Conservation (phyloP, 2,113 vertebrate species). For the Chionis minor region DNA sequence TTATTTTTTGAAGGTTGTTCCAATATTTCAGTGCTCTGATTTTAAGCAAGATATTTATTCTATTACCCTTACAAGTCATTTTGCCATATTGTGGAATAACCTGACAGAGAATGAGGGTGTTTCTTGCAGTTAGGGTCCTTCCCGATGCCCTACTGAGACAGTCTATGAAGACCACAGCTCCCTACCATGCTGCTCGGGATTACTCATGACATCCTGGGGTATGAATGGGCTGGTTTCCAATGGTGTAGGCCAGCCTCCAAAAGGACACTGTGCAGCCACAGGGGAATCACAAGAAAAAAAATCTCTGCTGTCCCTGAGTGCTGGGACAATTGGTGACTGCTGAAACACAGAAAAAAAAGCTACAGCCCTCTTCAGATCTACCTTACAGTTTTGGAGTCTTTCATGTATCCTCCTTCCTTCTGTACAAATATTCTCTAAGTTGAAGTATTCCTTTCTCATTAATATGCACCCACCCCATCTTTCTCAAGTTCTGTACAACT, state of each 20-base stretch:
- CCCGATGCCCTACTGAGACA: neutral
- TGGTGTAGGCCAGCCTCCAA: neutral
- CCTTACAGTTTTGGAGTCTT: neutral
- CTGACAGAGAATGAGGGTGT: neutral
- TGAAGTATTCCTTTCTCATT: neutral
- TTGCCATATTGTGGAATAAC: neutral
- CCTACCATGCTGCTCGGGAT: neutral
- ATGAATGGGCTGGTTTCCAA: neutral
- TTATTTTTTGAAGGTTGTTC: neutral
- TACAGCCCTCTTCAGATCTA: neutral
- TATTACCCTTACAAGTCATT: neutral
- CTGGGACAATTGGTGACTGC: neutral
- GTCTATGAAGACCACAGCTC: neutral
- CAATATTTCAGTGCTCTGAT: neutral
- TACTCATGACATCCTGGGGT: fast-evolving
- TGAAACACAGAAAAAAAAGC: neutral
- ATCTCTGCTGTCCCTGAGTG: neutral
- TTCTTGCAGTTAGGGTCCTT: neutral
- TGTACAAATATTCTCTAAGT: neutral
- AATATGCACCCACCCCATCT: neutral
- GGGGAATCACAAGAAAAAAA: neutral
- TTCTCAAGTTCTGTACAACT: neutral
- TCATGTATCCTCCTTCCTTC: neutral
- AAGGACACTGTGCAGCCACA: neutral
- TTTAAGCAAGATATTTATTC: neutral